phyloP scores from a whole-genome alignment of 1,140 invertebrate species.

The Physella acuta region DNA sequence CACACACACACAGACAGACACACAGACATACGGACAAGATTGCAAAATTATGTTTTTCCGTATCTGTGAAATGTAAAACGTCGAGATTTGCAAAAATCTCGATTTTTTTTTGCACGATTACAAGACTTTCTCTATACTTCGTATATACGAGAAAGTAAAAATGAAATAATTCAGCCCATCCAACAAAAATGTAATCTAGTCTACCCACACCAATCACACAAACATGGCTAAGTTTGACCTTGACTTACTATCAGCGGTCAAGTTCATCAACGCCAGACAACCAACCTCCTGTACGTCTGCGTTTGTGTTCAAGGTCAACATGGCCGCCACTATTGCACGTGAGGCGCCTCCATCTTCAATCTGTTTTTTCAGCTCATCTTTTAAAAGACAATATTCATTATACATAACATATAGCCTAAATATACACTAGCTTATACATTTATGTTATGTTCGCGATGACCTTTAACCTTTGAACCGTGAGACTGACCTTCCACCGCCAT shows the following conservation, averaged over 20 bases:
- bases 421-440: not conserved
- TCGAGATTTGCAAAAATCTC: too few relatives aligned
- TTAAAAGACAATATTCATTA: not conserved
- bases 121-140: too few relatives aligned
- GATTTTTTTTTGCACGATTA: too few relatives aligned
- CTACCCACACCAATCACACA: constrained; percentile 30
- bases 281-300: constrained; percentile 37
- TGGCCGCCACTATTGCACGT: constrained; percentile 34
- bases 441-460: not conserved
- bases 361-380: constrained; percentile 33
- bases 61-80: too few relatives aligned
- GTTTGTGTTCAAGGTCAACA: constrained; percentile 33
- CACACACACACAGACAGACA: too few relatives aligned
- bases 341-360: constrained; percentile 35
- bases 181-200: too few relatives aligned
- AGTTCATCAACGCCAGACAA: constrained; percentile 40
- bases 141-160: too few relatives aligned
- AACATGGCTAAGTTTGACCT: constrained; percentile 29
- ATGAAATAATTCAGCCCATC: too few relatives aligned
- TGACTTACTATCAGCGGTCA: constrained; percentile 41
- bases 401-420: not conserved
- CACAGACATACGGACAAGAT: too few relatives aligned
- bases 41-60: too few relatives aligned
- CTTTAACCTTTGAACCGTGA: not conserved
- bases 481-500: constrained; percentile 35